Conservation (phyloP, 2,888 invertebrate species). For the Amphimallon solstitiale region DNA sequence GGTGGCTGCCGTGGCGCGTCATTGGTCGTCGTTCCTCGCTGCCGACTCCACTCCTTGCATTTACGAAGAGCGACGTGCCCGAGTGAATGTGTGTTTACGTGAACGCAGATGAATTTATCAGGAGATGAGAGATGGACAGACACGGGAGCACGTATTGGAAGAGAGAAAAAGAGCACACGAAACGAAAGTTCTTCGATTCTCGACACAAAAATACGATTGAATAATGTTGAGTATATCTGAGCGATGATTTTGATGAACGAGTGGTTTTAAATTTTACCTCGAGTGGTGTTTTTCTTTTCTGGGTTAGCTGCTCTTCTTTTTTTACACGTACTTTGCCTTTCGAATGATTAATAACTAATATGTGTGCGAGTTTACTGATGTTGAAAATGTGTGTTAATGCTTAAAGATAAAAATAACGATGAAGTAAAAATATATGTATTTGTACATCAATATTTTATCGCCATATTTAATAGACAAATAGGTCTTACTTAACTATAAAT, state of each 20-base stretch:
- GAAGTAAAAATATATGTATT: no score
- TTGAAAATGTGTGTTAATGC: no score
- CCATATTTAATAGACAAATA: no score
- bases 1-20: neutral
- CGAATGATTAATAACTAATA: no score
- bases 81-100: slow-evolving; percentile 21
- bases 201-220: neutral
- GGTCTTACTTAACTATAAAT: no score
- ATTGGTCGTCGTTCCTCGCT: slow-evolving; percentile 3
- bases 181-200: neutral
- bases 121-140: neutral
- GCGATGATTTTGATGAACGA: neutral
- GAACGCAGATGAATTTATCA: slow-evolving; percentile 9
- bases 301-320: no score
- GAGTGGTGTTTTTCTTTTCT: no score
- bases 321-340: no score
- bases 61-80: slow-evolving; percentile 19
- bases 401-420: no score
- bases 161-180: neutral
- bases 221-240: neutral
- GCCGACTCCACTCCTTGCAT: neutral
- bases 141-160: neutral
- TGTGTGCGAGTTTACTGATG: no score
- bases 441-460: no score
- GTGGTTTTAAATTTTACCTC: neutral